Evolutionary conservation across 2,888 invertebrate species (phyloP), one percentile per base, ranked within the genome.

Genomic region (Griposia aprilina): DNA sequence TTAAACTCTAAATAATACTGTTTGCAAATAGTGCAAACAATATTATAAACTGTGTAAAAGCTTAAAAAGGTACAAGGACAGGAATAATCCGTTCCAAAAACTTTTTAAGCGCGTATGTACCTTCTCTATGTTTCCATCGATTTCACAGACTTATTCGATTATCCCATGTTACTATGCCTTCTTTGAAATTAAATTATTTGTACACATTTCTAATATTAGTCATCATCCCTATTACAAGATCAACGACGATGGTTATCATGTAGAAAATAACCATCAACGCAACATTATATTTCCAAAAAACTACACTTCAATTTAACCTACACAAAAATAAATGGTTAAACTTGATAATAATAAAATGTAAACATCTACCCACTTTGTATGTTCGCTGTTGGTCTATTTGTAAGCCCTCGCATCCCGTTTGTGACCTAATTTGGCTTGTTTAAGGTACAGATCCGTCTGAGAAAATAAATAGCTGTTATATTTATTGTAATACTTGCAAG

Each of bases 351-450:
- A 69, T 69, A 67, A 59, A 74, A 63, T 79, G 36, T 83, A 83
- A 82, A 79, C 74, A 82, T 65, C 48, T 41, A 41, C 52, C 80
- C 67, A 83, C 71, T 72, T 80, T 65, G 83, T 83, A 72, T 52
- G 52, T 72, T 68, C 66, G 41, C 70, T 82, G 79, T 74, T 69
- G 66, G 57, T 76, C 68, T 80, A 71, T 83, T 80, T 76, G 83
- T 72, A 80, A 80, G 65, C 63, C 68, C 71, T 83, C 69, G 80
- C 36, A 75, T 83, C 69, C 74, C 69, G 76, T 83, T 83, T 75
- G 68, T 83, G 82, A 83, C 84, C 84, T 83, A 80, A 83, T 83
- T 83, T 83, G 70, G 50, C 75, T 82, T 68, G 80, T 80, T 75
- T 71, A 60, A 80, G 71, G 75, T 80, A 72, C 80, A 83, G 52